Base-by-base conservation (phyloP, 2,888 invertebrate species). In the Aromia moschata region DNA sequence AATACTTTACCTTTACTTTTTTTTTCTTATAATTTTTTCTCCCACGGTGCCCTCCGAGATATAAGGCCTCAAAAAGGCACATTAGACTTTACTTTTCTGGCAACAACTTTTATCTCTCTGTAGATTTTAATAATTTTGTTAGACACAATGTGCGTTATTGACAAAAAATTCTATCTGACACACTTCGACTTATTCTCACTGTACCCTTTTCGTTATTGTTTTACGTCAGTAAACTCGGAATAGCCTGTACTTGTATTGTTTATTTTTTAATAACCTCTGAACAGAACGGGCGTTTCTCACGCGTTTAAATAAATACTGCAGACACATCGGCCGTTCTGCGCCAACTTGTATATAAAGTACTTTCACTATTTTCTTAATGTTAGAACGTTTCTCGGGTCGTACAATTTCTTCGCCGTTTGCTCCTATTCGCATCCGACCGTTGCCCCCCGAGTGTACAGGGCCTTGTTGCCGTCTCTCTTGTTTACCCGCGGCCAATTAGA, bases 281-380 rank as follows among this genome's bases (percentile, higher is more conserved):
- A 9, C n/a, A 30, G 31, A 7, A 15, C 12, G 3, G 10, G 7
- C 16, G 9, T 10, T 45, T 47, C 47, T 47, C 47, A 47, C 47
- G 47, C 11, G 36, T 36, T 25, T 47, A 36, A 36, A 36, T 16
- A 17, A n/a, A n/a, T n/a, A n/a, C n/a, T 5, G 9, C 15, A 18
- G 15, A 47, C 37, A 18, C 36, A 11, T 18, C 11, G 46, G n/a
- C 4, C 7, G 25, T 25, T 33, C n/a, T 33, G 33, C 33, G 33
- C n/a, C 11, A 10, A 33, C 11, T 33, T 33, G n/a, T n/a, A 33
- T 2, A 33, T 33, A 38, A 15, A 20, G 49, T 10, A 49, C 49
- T 49, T 49, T 49, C 49, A 49, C 49, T 49, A 18, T 17, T 49
- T 49, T 49, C 17, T 31, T 11, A 17, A n/a, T 37, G 11, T 37